These are phyloP conservation scores for Mesocentrotus franciscanus DNA, from an alignment of 53 echinoderm and acorn worm species.

Conservation along the genomic window DNA sequence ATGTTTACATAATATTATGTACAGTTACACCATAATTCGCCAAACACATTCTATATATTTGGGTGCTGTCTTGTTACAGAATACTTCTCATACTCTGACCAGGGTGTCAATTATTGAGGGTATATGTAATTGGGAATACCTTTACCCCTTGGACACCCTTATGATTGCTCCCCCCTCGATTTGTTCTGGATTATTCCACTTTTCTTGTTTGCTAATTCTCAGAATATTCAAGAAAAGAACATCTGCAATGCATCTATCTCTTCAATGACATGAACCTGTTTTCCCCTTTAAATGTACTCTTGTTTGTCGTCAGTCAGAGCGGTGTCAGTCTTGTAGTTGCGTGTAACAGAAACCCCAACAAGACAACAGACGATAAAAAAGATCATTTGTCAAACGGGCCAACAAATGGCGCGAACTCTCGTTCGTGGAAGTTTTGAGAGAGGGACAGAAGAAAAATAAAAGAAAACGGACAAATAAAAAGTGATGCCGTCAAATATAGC, in stretches of 20 bases:
- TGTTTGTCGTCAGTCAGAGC: background rate
- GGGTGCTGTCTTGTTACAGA: too few species aligned
- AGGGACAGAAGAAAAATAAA: background rate
- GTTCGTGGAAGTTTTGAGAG: background rate
- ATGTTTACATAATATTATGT: too few species aligned
- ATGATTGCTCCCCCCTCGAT: too few species aligned
- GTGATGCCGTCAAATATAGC: conserved; percentile 22
- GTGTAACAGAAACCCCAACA: conserved; percentile 32
- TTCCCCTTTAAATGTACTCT: background rate
- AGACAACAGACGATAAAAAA: conserved; percentile 49
- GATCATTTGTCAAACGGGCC: conserved; percentile 32
- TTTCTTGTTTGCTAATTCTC: background rate
- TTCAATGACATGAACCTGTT: background rate
- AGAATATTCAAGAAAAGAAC: background rate
- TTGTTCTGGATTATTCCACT: too few species aligned
- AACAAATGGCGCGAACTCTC: conserved; percentile 23
- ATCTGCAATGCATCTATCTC: too few species aligned
- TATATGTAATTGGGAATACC: too few species aligned
- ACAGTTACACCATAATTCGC: too few species aligned
- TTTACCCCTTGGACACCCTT: too few species aligned
- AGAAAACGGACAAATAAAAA: background rate
- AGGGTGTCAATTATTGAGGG: too few species aligned
- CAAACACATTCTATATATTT: too few species aligned
- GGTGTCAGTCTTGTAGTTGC: conserved; percentile 29
- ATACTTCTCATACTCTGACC: too few species aligned